phyloP scores from a whole-genome alignment of 2,113 vertebrate species.

The Lophotis ruficrista region DNA sequence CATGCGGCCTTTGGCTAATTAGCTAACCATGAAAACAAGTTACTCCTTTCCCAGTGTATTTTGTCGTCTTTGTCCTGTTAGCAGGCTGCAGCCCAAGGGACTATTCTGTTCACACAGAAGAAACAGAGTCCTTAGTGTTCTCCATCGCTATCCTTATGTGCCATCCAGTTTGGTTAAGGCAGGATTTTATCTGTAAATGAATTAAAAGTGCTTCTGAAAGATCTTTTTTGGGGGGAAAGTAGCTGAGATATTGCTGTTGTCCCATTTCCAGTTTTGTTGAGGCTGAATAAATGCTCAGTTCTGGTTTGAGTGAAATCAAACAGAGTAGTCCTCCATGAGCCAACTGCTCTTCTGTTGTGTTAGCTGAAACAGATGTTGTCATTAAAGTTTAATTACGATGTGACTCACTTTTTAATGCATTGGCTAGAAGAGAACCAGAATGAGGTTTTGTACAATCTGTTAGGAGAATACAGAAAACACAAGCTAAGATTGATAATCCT shows the following conservation, averaged over 20 bases:
- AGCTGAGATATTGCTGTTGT: constrained; percentile 7
- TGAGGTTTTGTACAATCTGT: background rate
- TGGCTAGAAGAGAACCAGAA: background rate
- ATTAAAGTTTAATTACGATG: constrained; percentile 29
- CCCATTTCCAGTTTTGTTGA: background rate
- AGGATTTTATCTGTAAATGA: constrained; percentile 38
- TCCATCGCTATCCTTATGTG: background rate
- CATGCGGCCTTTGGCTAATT: background rate
- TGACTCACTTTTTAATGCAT: constrained; percentile 22
- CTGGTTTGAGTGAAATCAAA: constrained; percentile 3
- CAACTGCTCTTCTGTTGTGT: background rate
- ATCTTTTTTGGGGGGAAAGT: background rate
- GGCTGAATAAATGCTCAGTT: constrained; percentile 19
- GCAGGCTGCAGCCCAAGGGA: background rate
- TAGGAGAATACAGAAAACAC: background rate
- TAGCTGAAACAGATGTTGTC: constrained; percentile 53
- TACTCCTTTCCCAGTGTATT: constrained; percentile 1
- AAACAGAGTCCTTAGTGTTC: constrained; percentile 23
- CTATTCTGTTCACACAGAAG: background rate
- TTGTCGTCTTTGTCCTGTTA: background rate
- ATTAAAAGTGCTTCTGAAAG: constrained; percentile 20
- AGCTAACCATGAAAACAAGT: background rate
- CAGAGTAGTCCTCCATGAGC: background rate
- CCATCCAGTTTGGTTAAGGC: background rate
- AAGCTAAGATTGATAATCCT: background rate